phyloP scores from a whole-genome alignment of 53 echinoderm and acorn worm genomes.

The Henricia sp. region DNA sequence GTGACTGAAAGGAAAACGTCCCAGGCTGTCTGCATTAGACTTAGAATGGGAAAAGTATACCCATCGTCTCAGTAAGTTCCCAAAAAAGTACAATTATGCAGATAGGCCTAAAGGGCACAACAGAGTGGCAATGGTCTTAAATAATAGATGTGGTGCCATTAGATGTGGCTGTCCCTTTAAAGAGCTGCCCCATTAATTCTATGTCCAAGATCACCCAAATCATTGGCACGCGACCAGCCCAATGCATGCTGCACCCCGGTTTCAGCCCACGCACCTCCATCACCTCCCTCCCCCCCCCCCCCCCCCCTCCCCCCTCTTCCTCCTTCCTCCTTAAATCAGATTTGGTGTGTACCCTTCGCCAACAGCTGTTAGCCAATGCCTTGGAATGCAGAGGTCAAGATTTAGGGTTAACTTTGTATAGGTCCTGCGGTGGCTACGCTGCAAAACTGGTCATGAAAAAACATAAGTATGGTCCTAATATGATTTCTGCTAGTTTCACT shows the following conservation, averaged over 20 bases:
- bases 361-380: conserved; percentile 38
- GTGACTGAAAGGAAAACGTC: no score
- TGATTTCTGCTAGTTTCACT: conserved; percentile 34
- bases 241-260: conserved; percentile 63
- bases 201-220: conserved; percentile 4
- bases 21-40: no score
- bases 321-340: neutral
- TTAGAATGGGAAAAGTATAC: no score
- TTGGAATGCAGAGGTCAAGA: conserved; percentile 41
- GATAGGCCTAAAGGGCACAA: no score
- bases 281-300: neutral
- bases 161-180: conserved; percentile 27
- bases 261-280: no score
- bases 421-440: conserved; percentile 3
- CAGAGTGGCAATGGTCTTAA: neutral
- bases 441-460: neutral
- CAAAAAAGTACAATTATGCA: no score
- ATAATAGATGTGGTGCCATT: neutral
- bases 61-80: no score
- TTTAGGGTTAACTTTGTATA: conserved; percentile 44
- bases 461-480: neutral
- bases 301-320: neutral
- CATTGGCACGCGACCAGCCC: conserved; percentile 49
- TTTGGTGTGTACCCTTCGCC: neutral
- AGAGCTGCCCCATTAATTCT: neutral